Percentiles rank a stretch among this genome's conserved stretches.
phyloP scores from a whole-genome alignment of 2,797 vertebrate species.

The Diceros bicornis region DNA sequence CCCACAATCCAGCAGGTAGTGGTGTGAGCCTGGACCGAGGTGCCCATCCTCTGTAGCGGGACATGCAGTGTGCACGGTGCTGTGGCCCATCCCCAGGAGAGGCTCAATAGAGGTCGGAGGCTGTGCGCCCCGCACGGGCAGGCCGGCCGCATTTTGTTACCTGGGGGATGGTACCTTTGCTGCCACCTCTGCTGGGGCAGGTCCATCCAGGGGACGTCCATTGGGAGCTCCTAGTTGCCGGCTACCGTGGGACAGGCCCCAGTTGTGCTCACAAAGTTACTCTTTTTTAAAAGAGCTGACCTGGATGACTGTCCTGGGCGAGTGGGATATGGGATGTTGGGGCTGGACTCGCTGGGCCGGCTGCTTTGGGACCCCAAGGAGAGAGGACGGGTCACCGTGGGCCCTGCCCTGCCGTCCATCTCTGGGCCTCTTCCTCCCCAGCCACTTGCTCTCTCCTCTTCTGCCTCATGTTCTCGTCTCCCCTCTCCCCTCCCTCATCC shows the following conservation, averaged over 20 bases:
- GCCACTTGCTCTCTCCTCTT: no score
- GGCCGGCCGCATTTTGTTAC: slow-evolving; percentile 48
- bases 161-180: rapidly evolving
- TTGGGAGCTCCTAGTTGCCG: not conserved
- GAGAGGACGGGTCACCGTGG: no score
- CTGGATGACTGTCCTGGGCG: not conserved
- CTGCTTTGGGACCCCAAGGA: not conserved
- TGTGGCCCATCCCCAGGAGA: slow-evolving; percentile 74
- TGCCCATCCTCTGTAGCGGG: not conserved
- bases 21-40: not conserved
- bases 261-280: not conserved
- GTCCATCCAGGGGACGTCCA: not conserved
- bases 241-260: not conserved
- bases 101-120: slow-evolving; percentile 73
- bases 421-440: not conserved
- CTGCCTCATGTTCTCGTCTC: not conserved
- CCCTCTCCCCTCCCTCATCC: not conserved
- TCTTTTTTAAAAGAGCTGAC: not conserved
- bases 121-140: slow-evolving; percentile 23
- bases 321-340: not conserved
- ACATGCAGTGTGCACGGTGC: slow-evolving; percentile 50
- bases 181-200: not conserved
- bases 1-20: rapidly evolving
- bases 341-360: not conserved
- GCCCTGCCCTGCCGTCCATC: rapidly evolving